Base-by-base conservation (phyloP, 2,888 invertebrate species). In the Orchesella flavescens region DNA sequence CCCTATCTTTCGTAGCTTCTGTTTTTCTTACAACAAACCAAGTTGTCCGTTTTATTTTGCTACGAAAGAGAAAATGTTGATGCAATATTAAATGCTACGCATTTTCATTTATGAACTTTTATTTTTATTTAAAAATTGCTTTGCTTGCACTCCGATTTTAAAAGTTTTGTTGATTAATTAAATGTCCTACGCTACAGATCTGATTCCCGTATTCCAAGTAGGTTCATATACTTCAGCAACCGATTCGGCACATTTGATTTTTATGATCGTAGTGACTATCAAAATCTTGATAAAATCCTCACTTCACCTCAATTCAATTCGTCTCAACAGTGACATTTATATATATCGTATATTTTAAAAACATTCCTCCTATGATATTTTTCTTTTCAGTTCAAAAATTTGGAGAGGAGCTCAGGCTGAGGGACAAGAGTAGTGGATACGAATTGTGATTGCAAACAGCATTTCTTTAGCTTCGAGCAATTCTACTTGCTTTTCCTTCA, bases 361-460 rank as follows among this genome's bases (percentile, higher is more conserved):
- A 61, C 21, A 61, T 61, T 73, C 57, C 61, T 46, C 21, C 59
- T 23, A 44, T 73, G 73, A 73, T 71, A 24, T 61, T 44, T 73
- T 10, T 7, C 10, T 24, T 57, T 49, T 34, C 55, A 71, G 24
- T 61, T 61, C 44, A 73, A 61, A 73, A 61, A 59, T 46, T 59
- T 15, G 61, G n/a, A 46, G 34, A 49, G 24, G 23, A 49, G 15
- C 49, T n/a, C n/a, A n/a, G n/a, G n/a, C 15, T 13, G 46, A 68
- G 68, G n/a, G n/a, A n/a, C n/a, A n/a, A n/a, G n/a, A n/a, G n/a
- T n/a, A 68, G 73, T 61, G 44, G 19, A 61, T 46, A 73, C 61
- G 61, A 73, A 61, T 61, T 73, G 73, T 21, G 59, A 73, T 73
- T 73, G 43, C 43, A 46, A 19, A 1, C 19, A 21, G 57, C 19